Evolutionary conservation across 2,113 vertebrate genomes (phyloP).

Genomic region (Pardalotus punctatus): DNA sequence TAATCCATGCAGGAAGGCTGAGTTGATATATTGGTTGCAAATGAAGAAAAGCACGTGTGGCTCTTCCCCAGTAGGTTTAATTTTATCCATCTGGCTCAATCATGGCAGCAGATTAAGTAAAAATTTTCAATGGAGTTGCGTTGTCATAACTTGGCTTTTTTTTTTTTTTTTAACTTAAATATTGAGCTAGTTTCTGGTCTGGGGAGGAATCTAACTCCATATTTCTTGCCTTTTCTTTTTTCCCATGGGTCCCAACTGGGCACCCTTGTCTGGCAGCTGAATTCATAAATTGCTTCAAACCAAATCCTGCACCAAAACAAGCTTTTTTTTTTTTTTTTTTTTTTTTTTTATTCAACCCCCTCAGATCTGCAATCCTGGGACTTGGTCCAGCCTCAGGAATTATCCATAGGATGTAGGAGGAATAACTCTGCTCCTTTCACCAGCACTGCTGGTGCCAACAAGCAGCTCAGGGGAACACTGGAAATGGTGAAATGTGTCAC

Average conservation of each 20-base stretch:
- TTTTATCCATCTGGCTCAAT: slow-evolving; percentile 58
- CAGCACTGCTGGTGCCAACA: rapidly evolving
- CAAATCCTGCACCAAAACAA: background rate
- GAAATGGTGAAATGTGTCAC: background rate
- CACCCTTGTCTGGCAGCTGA: background rate
- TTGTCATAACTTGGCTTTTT: background rate
- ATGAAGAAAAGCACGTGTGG: slow-evolving; percentile 51
- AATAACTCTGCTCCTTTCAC: background rate
- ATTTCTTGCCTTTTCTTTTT: background rate
- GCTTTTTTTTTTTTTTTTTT: background rate
- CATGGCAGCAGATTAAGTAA: slow-evolving; percentile 17
- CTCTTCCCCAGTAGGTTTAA: slow-evolving; percentile 40
- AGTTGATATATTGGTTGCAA: slow-evolving; percentile 53
- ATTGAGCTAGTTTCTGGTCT: background rate
- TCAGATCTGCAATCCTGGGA: background rate
- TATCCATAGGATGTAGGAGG: background rate
- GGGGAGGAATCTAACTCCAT: background rate
- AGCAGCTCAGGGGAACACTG: rapidly evolving
- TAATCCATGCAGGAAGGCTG: slow-evolving; percentile 28
- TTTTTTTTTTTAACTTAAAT: background rate
- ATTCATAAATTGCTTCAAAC: background rate
- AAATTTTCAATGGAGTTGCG: background rate
- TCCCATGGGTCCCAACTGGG: rapidly evolving
- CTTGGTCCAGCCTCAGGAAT: background rate
- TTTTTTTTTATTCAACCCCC: background rate